phyloP scores from a whole-genome alignment of 1,140 invertebrate genomes.

The Formica selysi region DNA sequence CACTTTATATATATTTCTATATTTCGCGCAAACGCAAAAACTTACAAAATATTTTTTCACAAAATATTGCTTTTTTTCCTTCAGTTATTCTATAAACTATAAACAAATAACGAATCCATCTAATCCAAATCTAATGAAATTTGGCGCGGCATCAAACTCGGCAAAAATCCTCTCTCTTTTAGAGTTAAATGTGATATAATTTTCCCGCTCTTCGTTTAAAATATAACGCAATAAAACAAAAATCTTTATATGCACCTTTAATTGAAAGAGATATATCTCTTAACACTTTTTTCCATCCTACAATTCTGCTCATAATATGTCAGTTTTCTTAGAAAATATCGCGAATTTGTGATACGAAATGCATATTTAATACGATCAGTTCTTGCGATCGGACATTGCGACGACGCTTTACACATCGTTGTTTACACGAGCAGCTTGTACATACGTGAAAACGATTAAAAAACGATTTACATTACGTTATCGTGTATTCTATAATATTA shows the following conservation, averaged over 20 bases:
- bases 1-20: too few species aligned
- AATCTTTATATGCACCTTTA: background rate
- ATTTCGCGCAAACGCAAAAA: too few species aligned
- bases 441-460: slow-evolving; percentile 48
- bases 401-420: slow-evolving; percentile 1
- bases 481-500: background rate
- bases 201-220: background rate
- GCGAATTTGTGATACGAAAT: background rate
- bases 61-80: slow-evolving; percentile 34
- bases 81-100: background rate
- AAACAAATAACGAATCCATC: background rate
- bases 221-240: background rate
- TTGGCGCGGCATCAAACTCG: background rate
- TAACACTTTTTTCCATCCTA: background rate
- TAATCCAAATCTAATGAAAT: slow-evolving; percentile 24
- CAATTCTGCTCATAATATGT: background rate
- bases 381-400: background rate
- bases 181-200: background rate
- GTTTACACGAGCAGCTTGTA: background rate
- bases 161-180: background rate
- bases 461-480: slow-evolving; percentile 47
- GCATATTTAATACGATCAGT: slow-evolving; percentile 14
- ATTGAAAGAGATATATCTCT: background rate
- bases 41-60: background rate
- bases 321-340: background rate